Base-by-base conservation (phyloP, 2,888 invertebrate species). In the Dolichopus griseipennis region DNA sequence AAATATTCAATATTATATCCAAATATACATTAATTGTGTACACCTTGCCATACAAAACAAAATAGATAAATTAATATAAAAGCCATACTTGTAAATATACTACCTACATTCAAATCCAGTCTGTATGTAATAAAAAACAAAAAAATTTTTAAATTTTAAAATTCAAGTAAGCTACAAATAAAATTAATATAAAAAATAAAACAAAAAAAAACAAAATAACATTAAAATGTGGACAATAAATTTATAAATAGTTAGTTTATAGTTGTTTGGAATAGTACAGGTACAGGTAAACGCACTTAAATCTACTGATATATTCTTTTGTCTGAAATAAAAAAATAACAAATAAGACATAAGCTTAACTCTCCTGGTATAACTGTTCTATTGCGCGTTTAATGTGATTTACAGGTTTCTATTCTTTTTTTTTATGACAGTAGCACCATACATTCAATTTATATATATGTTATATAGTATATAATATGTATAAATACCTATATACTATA, bases 141-240 rank as follows among this genome's bases (percentile, higher is more conserved):
- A n/a, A n/a, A n/a, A n/a, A n/a, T n/a, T n/a, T 41, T 41, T 15
- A 52, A 37, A 52, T 52, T 18, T 52, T 52, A 52, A 52, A 18
- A 52, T 52, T 52, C 52, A 18, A 52, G 52, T 52, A 52, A 52
- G 52, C 52, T 52, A 52, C 52, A 52, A 52, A 52, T 52, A 52
- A 52, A 15, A 52, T 52, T 52, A n/a, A 18, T n/a, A 52, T 18
- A 18, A 8, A 52, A 52, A 52, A 52, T 18, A 52, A 52, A 18
- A 15, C 9, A 18, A 52, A 52, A 52, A 52, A 18, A 15, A 52
- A 18, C 2, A 15, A 52, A 52, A n/a, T 15, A 52, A 15, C n/a
- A n/a, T 52, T 41, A 12, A 41, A 52, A 52, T 52, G 52, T 52
- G 52, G 18, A 52, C 52, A 52, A 52, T 18, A 52, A 52, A 52